Evolutionary conservation across 1,140 invertebrate genomes (phyloP), one percentile per base, ranked within the genome.

Genomic region (Nasonia longicornis): DNA sequence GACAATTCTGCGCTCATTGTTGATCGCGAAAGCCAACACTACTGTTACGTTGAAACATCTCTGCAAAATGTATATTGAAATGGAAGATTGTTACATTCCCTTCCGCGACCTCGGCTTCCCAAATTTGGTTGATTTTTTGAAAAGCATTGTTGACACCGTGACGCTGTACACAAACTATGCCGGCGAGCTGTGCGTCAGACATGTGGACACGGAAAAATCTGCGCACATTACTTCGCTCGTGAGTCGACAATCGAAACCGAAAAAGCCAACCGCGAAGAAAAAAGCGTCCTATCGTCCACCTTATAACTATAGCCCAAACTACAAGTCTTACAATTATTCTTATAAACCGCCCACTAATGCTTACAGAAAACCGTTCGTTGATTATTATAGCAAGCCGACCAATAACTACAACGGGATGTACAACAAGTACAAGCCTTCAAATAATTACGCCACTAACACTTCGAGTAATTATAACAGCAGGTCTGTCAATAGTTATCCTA

Each of bases 161-260:
- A 16, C 1, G 3, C 1, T 89, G 6, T 11, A 80, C 7, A 12
- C 42, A 3, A n/a, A 38, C 0, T 7, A 11, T 0, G 70, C 85
- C 22, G 79, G 79, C n/a, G n/a, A 12, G 2, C 2, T 81, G 26
- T 84, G 82, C 10, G 80, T 85, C 1, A 63, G 63, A 14, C 85
- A 84, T 8, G 83, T 89, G 0, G 77, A 84, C 0, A 79, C 84
- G 1, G 82, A 87, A 3, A 87, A 87, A 58, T 83, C 84, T 1
- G 83, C 79, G 10, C 88, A 89, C 20, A 80, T 90, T 8, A 86
- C 82, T 26, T 78, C 83, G 1, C 79, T 89, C 3, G 85, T 90
- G 0, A 35, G 75, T 1, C 77, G 80, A 8, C 89, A 90, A 52
- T 81, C 7, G 12, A 84, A 78, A 63, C 38, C 20, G 10, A 77